These are phyloP conservation scores for Protophormia terraenovae DNA, from an alignment of 2,888 invertebrate genomes.

Conservation along the genomic window DNA sequence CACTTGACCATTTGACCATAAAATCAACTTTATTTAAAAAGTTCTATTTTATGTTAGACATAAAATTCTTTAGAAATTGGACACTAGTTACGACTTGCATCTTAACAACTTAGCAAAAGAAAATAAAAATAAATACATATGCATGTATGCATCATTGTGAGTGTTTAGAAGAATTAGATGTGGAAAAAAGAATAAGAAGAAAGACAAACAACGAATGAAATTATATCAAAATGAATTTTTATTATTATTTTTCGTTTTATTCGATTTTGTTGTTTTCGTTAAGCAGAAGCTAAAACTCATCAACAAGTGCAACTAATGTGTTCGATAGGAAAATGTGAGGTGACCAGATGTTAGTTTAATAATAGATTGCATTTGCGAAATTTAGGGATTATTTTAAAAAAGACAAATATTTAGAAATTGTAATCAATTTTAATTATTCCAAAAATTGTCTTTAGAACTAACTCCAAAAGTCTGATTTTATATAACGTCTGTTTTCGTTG, in stretches of 20 bases:
- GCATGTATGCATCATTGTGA: neutral
- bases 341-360: slow-evolving; percentile 25
- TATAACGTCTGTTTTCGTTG: too few species aligned
- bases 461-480: too few species aligned
- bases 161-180: slow-evolving; percentile 16
- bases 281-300: slow-evolving; percentile 62
- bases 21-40: slow-evolving; percentile 69
- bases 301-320: slow-evolving; percentile 55
- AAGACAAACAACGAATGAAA: slow-evolving; percentile 8
- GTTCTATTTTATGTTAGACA: slow-evolving; percentile 62
- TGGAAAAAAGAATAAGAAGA: slow-evolving; percentile 1
- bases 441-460: too few species aligned
- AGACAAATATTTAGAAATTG: too few species aligned
- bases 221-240: slow-evolving; percentile 59
- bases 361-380: too few species aligned
- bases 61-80: slow-evolving; percentile 63
- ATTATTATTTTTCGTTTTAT: slow-evolving; percentile 54
- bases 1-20: slow-evolving; percentile 79
- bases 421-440: too few species aligned
- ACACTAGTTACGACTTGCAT: slow-evolving; percentile 42
- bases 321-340: neutral
- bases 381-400: too few species aligned
- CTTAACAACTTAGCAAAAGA: neutral
- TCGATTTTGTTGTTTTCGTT: slow-evolving; percentile 6
- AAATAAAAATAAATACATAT: slow-evolving; percentile 6